Percentiles rank a stretch among this genome's conserved stretches.
These are phyloP conservation scores for Megastigmus dorsalis DNA, from an alignment of 2,888 invertebrate species.

Conservation along the genomic window DNA sequence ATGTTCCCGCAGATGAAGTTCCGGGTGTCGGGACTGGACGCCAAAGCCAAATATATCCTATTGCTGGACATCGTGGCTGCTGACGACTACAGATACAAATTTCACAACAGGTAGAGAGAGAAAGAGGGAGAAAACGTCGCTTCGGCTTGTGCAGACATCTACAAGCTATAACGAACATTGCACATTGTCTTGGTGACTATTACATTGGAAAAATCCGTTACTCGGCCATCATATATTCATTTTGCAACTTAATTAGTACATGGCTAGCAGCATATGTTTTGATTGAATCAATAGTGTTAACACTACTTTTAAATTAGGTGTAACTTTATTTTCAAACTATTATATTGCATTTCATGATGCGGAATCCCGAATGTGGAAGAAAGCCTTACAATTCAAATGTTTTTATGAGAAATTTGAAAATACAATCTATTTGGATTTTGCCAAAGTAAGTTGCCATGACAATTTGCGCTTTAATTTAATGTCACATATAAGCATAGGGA, in stretches of 20 bases:
- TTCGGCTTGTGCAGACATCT: background rate
- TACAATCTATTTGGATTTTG: constrained; percentile 14
- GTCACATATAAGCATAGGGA: constrained; percentile 15
- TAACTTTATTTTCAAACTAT: too few relatives aligned
- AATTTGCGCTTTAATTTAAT: constrained; percentile 5
- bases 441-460: background rate
- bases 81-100: constrained; percentile 96
- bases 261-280: too few relatives aligned
- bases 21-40: constrained; percentile 96
- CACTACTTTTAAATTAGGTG: too few relatives aligned
- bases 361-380: too few relatives aligned
- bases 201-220: background rate
- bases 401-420: too few relatives aligned
- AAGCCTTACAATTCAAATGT: too few relatives aligned
- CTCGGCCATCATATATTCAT: too few relatives aligned
- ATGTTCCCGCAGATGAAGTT: constrained; percentile 99
- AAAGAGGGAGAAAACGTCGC: constrained; percentile 64
- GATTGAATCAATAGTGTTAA: too few relatives aligned
- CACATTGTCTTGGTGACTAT: constrained; percentile 21
- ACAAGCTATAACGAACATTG: constrained; percentile 6
- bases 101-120: constrained; percentile 88
- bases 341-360: too few relatives aligned
- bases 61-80: constrained; percentile 98
- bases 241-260: too few relatives aligned
- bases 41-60: constrained; percentile 97